A percentile compares a stretch with the other conserved stretches of the same genome.
Evolutionary conservation across 2,888 invertebrate genomes (phyloP).

Genomic region (Neoascia interrupta): DNA sequence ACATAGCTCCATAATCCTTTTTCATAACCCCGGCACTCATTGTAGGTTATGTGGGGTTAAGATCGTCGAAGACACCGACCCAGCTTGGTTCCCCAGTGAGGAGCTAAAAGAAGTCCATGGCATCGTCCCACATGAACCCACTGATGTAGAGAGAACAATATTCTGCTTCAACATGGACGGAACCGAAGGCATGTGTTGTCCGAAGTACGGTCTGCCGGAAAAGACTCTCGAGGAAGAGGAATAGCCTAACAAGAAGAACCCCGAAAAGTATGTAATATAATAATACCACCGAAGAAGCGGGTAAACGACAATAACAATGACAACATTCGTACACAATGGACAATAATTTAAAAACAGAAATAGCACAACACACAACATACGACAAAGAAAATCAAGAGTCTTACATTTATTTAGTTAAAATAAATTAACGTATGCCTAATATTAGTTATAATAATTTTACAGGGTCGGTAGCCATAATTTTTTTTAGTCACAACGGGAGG

Average conservation of each 20-base stretch:
- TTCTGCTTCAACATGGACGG: slow-evolving; percentile 93
- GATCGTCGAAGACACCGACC: slow-evolving; percentile 92
- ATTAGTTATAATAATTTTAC: no score
- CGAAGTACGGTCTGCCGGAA: slow-evolving; percentile 81
- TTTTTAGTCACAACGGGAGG: no score
- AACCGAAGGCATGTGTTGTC: slow-evolving; percentile 90
- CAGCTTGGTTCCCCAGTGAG: slow-evolving; percentile 94
- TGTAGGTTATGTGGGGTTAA: slow-evolving; percentile 89
- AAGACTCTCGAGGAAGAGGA: slow-evolving; percentile 79
- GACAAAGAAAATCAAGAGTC: no score
- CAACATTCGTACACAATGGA: slow-evolving; percentile 42
- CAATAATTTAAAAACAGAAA: slow-evolving; percentile 44
- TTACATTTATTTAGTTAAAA: no score
- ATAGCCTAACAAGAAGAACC: slow-evolving; percentile 66
- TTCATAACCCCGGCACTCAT: not conserved
- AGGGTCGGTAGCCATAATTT: no score
- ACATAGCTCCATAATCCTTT: not conserved
- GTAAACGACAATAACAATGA: slow-evolving; percentile 61
- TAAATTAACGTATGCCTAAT: no score
- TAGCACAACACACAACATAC: no score
- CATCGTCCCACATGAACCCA: slow-evolving; percentile 90
- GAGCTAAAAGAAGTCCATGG: slow-evolving; percentile 94
- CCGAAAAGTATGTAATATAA: slow-evolving; percentile 22
- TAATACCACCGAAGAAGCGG: slow-evolving; percentile 54
- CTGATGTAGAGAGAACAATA: slow-evolving; percentile 87